Percentiles rank a stretch among this genome's conserved stretches.
These are phyloP conservation scores for Diarsia brunnea DNA, from an alignment of 2,888 invertebrate genomes.

Conservation along the genomic window DNA sequence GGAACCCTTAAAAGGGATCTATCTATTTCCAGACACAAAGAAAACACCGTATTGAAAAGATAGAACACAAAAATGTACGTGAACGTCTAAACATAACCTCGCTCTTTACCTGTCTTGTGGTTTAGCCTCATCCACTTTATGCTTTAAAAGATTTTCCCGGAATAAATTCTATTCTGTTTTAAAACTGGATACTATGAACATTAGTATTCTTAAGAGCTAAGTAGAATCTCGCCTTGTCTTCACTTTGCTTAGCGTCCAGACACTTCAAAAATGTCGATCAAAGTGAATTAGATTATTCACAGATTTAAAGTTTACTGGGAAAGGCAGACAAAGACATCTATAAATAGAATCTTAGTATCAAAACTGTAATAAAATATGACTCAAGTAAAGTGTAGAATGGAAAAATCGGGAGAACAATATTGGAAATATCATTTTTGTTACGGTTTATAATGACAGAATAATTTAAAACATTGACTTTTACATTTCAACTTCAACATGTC, in stretches of 20 bases:
- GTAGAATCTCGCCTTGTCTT: constrained; percentile 33
- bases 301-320: constrained; percentile 1
- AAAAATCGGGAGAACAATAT: neutral
- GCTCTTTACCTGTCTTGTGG: constrained; percentile 2
- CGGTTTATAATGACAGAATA: no score
- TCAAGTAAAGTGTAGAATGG: neutral
- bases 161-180: constrained; percentile 22
- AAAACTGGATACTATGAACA: constrained; percentile 15
- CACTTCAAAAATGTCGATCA: constrained; percentile 45
- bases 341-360: neutral
- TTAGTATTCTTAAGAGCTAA: constrained; percentile 53
- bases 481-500: no score
- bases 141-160: constrained; percentile 10
- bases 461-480: no score
- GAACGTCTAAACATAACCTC: constrained; percentile 18
- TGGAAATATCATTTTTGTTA: no score
- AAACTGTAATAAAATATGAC: neutral
- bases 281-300: constrained; percentile 41
- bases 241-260: constrained; percentile 42
- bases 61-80: neutral
- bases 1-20: neutral
- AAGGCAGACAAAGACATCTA: neutral
- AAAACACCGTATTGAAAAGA: constrained; percentile 1
- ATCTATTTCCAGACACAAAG: constrained; percentile 2
- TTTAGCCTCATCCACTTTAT: neutral